phyloP scores from a whole-genome alignment of 2,888 invertebrate species.

The Gandaritis pyraliata region DNA sequence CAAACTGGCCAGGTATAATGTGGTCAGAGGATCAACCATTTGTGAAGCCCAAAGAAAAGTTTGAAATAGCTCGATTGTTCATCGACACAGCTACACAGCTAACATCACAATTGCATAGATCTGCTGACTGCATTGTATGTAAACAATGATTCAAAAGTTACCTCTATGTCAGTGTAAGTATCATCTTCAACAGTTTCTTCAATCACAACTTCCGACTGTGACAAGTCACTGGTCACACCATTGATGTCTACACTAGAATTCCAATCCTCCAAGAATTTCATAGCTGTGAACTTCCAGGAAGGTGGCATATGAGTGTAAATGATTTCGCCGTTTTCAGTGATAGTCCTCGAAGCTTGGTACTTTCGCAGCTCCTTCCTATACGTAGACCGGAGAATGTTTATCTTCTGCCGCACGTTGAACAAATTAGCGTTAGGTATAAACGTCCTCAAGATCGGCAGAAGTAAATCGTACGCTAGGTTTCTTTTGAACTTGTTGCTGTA shows the following conservation, averaged over 20 bases:
- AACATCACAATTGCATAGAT: too few species aligned
- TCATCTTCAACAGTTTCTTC: slow-evolving; percentile 37
- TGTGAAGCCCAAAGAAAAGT: too few species aligned
- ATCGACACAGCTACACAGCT: too few species aligned
- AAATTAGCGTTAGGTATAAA: slow-evolving; percentile 46
- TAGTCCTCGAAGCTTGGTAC: slow-evolving; percentile 46
- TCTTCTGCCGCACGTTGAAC: slow-evolving; percentile 51
- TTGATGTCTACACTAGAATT: slow-evolving; percentile 10
- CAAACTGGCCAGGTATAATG: too few species aligned
- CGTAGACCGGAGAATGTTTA: slow-evolving; percentile 53
- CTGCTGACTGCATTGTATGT: too few species aligned
- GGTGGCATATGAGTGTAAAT: slow-evolving; percentile 46
- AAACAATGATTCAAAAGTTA: slow-evolving; percentile 3
- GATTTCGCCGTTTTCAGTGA: slow-evolving; percentile 47
- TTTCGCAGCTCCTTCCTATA: slow-evolving; percentile 51
- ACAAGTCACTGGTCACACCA: slow-evolving; percentile 14
- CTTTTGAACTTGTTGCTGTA: slow-evolving; percentile 53
- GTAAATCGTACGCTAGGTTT: slow-evolving; percentile 43
- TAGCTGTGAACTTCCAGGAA: slow-evolving; percentile 52
- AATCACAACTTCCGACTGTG: slow-evolving; percentile 31
- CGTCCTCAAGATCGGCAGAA: slow-evolving; percentile 46
- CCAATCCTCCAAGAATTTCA: slow-evolving; percentile 47
- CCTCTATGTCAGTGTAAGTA: slow-evolving; percentile 27
- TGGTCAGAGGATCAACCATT: too few species aligned
- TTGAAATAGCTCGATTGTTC: too few species aligned